Base-by-base conservation (phyloP, 1,140 invertebrate genomes). In the Drosophila burlai region DNA sequence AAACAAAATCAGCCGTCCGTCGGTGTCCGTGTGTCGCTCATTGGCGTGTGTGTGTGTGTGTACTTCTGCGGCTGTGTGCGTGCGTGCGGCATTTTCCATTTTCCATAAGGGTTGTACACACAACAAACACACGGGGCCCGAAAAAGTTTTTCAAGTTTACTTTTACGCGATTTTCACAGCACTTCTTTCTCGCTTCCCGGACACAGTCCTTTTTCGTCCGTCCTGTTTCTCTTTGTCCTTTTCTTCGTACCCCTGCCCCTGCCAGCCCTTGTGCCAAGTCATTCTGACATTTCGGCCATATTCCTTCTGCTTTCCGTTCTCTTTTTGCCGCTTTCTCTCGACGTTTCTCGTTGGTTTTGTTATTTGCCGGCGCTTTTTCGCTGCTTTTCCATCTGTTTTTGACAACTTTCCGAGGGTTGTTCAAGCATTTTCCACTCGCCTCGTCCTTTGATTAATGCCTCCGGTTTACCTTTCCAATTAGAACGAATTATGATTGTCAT, bases 71-170 rank as follows among this genome's bases (percentile, higher is more conserved):
- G 29, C 9, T 57, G 38, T 58, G 52, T 43, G 65, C 47, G 52
- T 72, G 45, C 47, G 67, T 55, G 45, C 40, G 66, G 67, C 67
- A 74, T 74, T 74, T 74, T 74, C 71, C 71, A 61, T 74, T 74
- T 74, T 74, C 71, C 71, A 61, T 74, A 74, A 74, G 71, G 71
- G 71, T 74, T 74, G 71, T 59, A 42, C 65, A 50, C 26, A 16
- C 43, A 68, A 11, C 43, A 68, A 34, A 43, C 34, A 67, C 43
- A 46, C 55, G 18, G 46, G 54, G 21, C 36, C 67, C 54, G 43
- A 61, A 68, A 65, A 89, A 83, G 34, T 67, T 87, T 81, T 89
- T 89, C 85, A 89, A 89, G 84, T 89, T 87, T 87, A 81, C 59
- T 69, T 81, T 74, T 71, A 81, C 63, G 83, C 77, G 84, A 83